Base-by-base conservation (phyloP, 1,140 invertebrate genomes). In the Gryllus bimaculatus region DNA sequence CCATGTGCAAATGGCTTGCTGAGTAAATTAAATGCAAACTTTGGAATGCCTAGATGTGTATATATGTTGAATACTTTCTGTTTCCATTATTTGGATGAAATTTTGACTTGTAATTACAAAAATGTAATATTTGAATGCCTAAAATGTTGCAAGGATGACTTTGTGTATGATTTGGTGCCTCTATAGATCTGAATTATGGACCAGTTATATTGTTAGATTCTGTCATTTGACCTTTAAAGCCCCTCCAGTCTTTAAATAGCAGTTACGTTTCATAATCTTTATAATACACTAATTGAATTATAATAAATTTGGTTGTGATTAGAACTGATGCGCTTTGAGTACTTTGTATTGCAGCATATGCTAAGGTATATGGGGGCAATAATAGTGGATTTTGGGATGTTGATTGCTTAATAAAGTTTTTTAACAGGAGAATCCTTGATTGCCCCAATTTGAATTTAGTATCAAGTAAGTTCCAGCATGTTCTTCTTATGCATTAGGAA, bases 341-440 rank as follows among this genome's bases (percentile, higher is more conserved):
- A 66, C 18, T 66, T 66, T 66, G 54, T 66, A 66, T 66, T 66
- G 54, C 54, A 66, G 54, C 54, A 18, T 66, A 66, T 66, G 54
- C 54, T 66, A 66, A 66, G 54, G 54, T 66, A 66, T 66, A 18
- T 66, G 54, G 54, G 54, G 54, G 26, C 54, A 10, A 18, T 66
- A 66, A 66, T 66, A 66, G 54, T 66, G 54, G 54, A 66, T 66
- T 66, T 66, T 66, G 54, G 54, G 54, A 66, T 66, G 54, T 66
- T 66, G 54, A 66, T 66, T 66, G 54, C 54, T 66, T 66, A 66
- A 66, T 66, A 66, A 66, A 66, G 54, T 66, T 66, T 66, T 66
- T 66, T 66, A 66, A 66, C 10, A 66, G 54, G 54, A 66, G 54
- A 66, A 66, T 10, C 54, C 10, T 66, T 66, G 18, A 66, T 66